Percentiles rank a stretch among this genome's conserved stretches.
phyloP scores from a whole-genome alignment of 1,140 invertebrate species.

The Thaumatotibia leucotreta region DNA sequence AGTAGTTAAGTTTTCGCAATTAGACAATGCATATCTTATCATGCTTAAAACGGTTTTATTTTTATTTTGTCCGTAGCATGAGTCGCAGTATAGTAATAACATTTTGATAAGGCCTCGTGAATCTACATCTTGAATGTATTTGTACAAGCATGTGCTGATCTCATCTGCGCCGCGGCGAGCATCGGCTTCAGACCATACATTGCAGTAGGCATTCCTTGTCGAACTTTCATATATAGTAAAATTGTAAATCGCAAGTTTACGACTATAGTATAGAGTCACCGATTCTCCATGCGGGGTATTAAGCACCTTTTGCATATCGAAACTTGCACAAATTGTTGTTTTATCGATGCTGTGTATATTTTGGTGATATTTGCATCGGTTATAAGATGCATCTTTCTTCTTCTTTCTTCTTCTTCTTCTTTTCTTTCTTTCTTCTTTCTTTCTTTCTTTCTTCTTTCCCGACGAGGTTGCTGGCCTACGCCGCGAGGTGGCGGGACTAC shows the following conservation, averaged over 20 bases:
- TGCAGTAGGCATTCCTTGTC: constrained; percentile 13
- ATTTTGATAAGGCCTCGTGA: neutral
- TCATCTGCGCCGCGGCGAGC: neutral
- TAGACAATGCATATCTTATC: neutral
- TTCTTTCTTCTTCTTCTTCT: too few relatives aligned
- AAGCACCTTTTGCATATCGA: constrained; percentile 38
- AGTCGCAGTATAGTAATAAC: neutral
- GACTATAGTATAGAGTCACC: too few relatives aligned
- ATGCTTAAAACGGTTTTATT: neutral
- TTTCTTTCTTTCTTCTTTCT: too few relatives aligned
- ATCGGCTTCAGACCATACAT: neutral
- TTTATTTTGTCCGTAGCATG: neutral
- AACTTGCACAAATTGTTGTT: constrained; percentile 24
- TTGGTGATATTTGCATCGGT: constrained; percentile 24
- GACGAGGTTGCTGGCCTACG: too few relatives aligned
- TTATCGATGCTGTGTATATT: constrained; percentile 16
- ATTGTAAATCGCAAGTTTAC: constrained; percentile 59
- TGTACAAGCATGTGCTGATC: neutral
- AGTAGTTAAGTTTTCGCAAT: neutral
- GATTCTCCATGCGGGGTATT: constrained; percentile 42
- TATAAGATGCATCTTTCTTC: constrained; percentile 24
- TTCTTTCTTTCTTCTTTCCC: too few relatives aligned
- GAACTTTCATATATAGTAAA: constrained; percentile 52
- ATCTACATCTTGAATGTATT: neutral
- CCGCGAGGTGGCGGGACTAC: too few relatives aligned